Evolutionary conservation across 2,113 vertebrate genomes (phyloP).

Genomic region (Triplophysa siluroides): DNA sequence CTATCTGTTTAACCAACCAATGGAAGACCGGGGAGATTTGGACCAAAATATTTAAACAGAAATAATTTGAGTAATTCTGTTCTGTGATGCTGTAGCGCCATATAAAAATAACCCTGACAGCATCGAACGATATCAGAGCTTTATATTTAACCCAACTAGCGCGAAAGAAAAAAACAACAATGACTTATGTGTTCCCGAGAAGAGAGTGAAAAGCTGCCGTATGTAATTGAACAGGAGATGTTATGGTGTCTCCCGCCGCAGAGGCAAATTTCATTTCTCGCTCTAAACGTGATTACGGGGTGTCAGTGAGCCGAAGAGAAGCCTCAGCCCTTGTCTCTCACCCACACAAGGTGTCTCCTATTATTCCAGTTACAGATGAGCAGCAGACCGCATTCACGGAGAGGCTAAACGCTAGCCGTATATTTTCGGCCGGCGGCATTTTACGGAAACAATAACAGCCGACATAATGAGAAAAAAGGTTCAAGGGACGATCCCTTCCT

Average conservation of each 20-base stretch:
- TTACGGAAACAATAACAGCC: constrained; percentile 4
- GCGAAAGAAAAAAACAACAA: not conserved
- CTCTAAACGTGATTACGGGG: constrained; percentile 51
- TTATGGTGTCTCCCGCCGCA: constrained; percentile 49
- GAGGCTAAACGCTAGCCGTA: constrained; percentile 16
- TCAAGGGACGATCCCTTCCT: not conserved
- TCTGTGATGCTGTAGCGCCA: not conserved
- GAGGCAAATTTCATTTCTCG: constrained; percentile 54
- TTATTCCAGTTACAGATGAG: constrained; percentile 42
- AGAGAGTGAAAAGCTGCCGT: constrained; percentile 35
- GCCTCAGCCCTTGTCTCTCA: constrained; percentile 36
- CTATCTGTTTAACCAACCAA: no score
- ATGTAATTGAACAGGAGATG: constrained; percentile 52
- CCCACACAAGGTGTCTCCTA: constrained; percentile 44
- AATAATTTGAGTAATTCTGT: no score
- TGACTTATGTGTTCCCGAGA: constrained; percentile 37
- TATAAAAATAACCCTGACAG: not conserved
- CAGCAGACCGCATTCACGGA: constrained; percentile 26
- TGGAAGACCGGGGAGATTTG: no score
- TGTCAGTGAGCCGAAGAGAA: constrained; percentile 45
- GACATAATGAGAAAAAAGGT: constrained; percentile 13
- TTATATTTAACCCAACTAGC: constrained; percentile 17
- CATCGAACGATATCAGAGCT: constrained; percentile 12
- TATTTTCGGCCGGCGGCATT: constrained; percentile 17
- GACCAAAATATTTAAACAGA: no score